A percentile compares a stretch with the other conserved stretches of the same genome.
Conservation (phyloP, 2,113 vertebrate species). For the Trematomus loennbergii region DNA sequence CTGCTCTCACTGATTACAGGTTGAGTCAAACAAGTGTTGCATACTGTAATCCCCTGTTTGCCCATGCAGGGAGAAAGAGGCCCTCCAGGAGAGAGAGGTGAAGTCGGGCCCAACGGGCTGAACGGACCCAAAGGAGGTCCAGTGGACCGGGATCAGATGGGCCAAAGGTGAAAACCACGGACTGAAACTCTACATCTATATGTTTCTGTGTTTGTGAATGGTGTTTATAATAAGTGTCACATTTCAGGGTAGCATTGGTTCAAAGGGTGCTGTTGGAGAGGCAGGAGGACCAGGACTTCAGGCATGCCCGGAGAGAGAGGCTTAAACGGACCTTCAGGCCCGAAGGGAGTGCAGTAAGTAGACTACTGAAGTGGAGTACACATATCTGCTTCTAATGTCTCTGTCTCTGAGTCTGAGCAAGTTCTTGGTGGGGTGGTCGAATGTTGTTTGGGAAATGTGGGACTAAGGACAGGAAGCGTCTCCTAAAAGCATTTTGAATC, state of each 20-base stretch:
- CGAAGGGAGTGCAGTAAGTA: constrained; percentile 93
- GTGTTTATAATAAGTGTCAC: neutral
- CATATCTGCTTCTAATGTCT: neutral
- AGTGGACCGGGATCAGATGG: constrained; percentile 93
- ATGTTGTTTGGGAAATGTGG: neutral
- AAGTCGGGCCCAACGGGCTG: constrained; percentile 89
- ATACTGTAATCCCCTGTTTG: neutral
- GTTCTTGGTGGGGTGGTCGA: neutral
- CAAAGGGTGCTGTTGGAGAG: constrained; percentile 89
- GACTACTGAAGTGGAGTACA: neutral
- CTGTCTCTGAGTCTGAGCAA: neutral
- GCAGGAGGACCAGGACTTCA: constrained; percentile 92
- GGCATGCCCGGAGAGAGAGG: constrained; percentile 98
- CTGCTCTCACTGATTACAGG: neutral
- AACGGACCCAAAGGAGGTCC: constrained; percentile 93
- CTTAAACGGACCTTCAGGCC: constrained; percentile 89
- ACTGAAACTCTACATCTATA: too few species aligned
- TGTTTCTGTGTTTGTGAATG: neutral
- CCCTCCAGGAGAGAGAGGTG: constrained; percentile 95
- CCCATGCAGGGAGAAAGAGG: constrained; percentile 93
- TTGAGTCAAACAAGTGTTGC: neutral
- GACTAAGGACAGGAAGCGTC: neutral
- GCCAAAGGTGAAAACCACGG: constrained; percentile 85
- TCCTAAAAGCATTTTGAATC: too few species aligned
- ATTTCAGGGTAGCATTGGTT: constrained; percentile 89